phyloP scores from a whole-genome alignment of 2,888 invertebrate species.

The Odontocolon sp. region DNA sequence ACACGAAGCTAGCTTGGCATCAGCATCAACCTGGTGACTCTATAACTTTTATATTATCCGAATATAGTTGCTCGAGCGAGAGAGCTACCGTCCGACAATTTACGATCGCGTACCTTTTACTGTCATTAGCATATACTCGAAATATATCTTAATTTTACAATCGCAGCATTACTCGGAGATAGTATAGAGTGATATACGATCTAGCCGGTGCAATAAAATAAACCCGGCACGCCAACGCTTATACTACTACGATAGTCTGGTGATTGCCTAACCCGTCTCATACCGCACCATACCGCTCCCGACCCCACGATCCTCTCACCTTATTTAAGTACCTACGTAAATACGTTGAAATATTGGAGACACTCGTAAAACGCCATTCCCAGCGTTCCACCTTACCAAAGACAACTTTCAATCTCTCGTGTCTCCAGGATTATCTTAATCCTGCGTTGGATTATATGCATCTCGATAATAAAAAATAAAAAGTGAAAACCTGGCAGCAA shows the following conservation, averaged over 20 bases:
- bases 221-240: conserved; percentile 46
- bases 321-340: conserved; percentile 38
- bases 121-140: conserved; percentile 66
- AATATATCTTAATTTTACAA: conserved; percentile 65
- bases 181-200: conserved; percentile 59
- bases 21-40: conserved; percentile 39
- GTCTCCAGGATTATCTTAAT: conserved; percentile 35
- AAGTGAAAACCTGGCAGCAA: neutral
- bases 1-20: conserved; percentile 30
- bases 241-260: conserved; percentile 45
- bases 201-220: conserved; percentile 58
- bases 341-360: conserved; percentile 43
- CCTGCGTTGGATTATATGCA: neutral
- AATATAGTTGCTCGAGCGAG: conserved; percentile 33
- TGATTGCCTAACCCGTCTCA: conserved; percentile 46
- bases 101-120: conserved; percentile 58
- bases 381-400: conserved; percentile 12
- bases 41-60: conserved; percentile 55
- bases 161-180: conserved; percentile 53
- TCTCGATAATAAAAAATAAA: conserved; percentile 27
- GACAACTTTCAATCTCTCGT: conserved; percentile 27
- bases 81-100: conserved; percentile 50
- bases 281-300: neutral
- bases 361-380: conserved; percentile 45
- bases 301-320: neutral